Percentiles rank a stretch among this genome's conserved stretches.
phyloP scores from a whole-genome alignment of 30 jellyfish, hydroid and myxozoan genomes.

The Morbakka virulenta region DNA sequence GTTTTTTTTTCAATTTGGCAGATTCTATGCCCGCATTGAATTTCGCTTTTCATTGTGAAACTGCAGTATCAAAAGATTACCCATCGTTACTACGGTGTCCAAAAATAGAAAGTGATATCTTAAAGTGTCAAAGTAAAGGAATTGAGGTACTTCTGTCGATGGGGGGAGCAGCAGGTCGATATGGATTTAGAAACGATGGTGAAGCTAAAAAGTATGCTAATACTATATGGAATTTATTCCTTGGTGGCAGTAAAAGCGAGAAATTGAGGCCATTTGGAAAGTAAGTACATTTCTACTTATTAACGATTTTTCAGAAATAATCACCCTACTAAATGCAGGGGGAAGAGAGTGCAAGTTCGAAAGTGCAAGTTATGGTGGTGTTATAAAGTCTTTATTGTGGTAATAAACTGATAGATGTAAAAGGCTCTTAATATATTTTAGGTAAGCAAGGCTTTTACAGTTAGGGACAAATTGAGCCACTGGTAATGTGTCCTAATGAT shows the following conservation, averaged over 20 bases:
- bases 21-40: conserved; percentile 94
- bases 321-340: no score
- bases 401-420: no score
- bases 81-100: conserved; percentile 86
- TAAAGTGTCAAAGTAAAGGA: conserved; percentile 87
- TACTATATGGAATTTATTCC: conserved; percentile 78
- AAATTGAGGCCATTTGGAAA: conserved; percentile 90
- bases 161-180: conserved; percentile 98
- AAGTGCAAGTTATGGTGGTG: no score
- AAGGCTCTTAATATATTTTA: no score
- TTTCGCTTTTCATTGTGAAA: conserved; percentile 94
- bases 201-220: conserved; percentile 78
- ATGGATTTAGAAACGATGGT: conserved; percentile 77
- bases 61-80: conserved; percentile 82
- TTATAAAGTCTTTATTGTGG: no score
- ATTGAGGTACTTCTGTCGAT: conserved; percentile 83
- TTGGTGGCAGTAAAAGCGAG: conserved; percentile 70
- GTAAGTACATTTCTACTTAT: conserved; percentile 19
- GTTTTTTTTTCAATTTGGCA: no score
- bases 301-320: no score
- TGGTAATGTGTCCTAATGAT: no score
- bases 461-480: no score
- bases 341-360: no score
- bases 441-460: no score
- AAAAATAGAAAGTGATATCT: conserved; percentile 69